Evolutionary conservation across 1,140 invertebrate species (phyloP), one percentile per base, ranked within the genome.

Genomic region (Drosophila sp.): DNA sequence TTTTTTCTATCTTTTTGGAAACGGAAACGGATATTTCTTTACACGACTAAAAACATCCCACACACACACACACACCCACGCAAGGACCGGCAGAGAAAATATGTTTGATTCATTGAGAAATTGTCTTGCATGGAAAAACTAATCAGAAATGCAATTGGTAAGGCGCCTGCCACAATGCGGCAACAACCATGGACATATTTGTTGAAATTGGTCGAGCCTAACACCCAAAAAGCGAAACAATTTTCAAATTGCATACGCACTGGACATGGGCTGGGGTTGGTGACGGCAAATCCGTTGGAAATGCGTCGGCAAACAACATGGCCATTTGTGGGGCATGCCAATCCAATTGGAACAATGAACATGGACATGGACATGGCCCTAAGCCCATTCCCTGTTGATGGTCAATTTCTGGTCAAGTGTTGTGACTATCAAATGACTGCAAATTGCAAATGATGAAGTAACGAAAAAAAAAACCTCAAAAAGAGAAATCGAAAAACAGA

Each of bases 341-440:
- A 50, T 10, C 44, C 44, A 50, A 50, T 50, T 50, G 44, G 44
- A 50, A 50, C 44, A 50, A 27, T 50, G 44, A 50, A 50, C 44
- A 50, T 50, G 44, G 7, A 25, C 44, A 47, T 6, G 44, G 44
- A 4, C 40, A 33, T 33, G 32, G 32, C 4, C 17, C 44, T 1
- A 50, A 23, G 44, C 23, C 11, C 3, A 50, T 23, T 27, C 6
- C 6, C 44, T 50, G 44, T 8, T 27, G 44, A 7, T 50, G 44
- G 44, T 27, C 23, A 50, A 50, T 7, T 50, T 50, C 44, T 50
- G 44, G 44, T 50, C 44, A 50, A 50, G 44, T 50, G 44, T 50
- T 50, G 44, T 50, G 44, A 50, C 44, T 50, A 50, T 27, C 44
- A 50, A 50, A 50, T 50, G 44, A 50, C 44, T 50, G 44, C 44